A percentile compares a stretch with the other conserved stretches of the same genome.
These are phyloP conservation scores for Micronisus gabar DNA, from an alignment of 2,113 vertebrate species.

Conservation along the genomic window DNA sequence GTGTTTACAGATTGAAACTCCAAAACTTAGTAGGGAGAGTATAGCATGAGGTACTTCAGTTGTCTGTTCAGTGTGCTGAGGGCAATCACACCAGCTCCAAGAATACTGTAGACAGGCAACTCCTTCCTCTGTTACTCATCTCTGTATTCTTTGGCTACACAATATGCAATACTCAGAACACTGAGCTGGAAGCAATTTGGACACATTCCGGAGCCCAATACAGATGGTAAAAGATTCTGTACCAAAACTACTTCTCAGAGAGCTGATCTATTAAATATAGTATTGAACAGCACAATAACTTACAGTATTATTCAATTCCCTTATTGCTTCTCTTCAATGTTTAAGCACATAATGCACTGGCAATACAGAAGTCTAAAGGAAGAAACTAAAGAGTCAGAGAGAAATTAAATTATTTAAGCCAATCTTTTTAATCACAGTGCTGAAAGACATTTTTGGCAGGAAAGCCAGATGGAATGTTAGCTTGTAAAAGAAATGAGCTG, in stretches of 20 bases:
- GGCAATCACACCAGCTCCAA: not conserved
- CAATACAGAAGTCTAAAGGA: not conserved
- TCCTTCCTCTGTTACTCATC: not conserved
- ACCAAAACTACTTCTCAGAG: not conserved
- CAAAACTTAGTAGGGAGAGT: not conserved
- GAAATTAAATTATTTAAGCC: not conserved
- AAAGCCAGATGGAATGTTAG: not conserved
- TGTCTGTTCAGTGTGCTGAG: not conserved
- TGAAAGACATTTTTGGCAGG: not conserved
- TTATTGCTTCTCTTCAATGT: not conserved
- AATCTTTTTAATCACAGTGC: not conserved
- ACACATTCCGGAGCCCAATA: not conserved
- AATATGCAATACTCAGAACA: not conserved
- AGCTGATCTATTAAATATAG: not conserved
- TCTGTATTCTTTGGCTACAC: not conserved
- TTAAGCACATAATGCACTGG: not conserved
- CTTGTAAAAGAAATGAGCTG: not conserved
- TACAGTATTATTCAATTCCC: not conserved
- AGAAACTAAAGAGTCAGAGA: not conserved
- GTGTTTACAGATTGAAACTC: not conserved
- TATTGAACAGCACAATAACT: not conserved
- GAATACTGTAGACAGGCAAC: not conserved
- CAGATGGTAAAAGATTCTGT: not conserved
- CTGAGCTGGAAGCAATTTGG: not conserved
- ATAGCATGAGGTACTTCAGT: not conserved